Evolutionary conservation across 2,113 vertebrate genomes (phyloP), one percentile per base, ranked within the genome.

Genomic region (Guaruba guarouba): DNA sequence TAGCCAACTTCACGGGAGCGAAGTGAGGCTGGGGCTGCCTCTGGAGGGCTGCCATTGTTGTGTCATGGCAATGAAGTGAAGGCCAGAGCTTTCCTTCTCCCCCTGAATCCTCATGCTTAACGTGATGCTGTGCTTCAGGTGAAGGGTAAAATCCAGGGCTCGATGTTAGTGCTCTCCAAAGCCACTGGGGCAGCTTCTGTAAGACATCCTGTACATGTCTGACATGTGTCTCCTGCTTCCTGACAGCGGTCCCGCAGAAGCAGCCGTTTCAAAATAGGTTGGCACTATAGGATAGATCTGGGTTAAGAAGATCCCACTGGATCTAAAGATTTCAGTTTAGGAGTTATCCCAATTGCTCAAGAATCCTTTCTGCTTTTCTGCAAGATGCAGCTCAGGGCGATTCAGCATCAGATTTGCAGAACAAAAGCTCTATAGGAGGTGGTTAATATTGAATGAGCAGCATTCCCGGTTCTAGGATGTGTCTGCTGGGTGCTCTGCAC

Each of bases 181-280:
- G 88, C 17, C 46, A 68, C 76, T 43, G 57, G 74, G 86, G 63
- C 61, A 10, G 29, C 55, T 90, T 75, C 73, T 78, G 11, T 43
- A 10, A 55, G 46, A 55, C 46, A 39, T 44, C 78, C 46, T 46
- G 46, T 29, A 15, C 52, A 4, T 52, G 15, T 31, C 46, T 37
- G 2, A 1, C 82, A n/a, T 59, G 57, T 35, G 57, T 66, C 33
- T 81, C 31, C 23, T 20, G 69, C 66, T 55, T 76, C 82, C 80
- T 77, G 69, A 83, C 89, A 94, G 80, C 78, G 39, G 59, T 90
- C 79, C 86, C 64, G 24, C 51, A 51, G 96, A 97, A 95, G 68
- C 95, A 93, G 64, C 81, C 51, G 76, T 92, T 94, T 90, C 91
- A 93, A 96, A 97, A 95, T 95, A 96, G 93, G 82, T 90, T 94